Evolutionary conservation across 2,888 invertebrate species (phyloP), one percentile per base, ranked within the genome.

Genomic region (Pristionchus japonicus): DNA sequence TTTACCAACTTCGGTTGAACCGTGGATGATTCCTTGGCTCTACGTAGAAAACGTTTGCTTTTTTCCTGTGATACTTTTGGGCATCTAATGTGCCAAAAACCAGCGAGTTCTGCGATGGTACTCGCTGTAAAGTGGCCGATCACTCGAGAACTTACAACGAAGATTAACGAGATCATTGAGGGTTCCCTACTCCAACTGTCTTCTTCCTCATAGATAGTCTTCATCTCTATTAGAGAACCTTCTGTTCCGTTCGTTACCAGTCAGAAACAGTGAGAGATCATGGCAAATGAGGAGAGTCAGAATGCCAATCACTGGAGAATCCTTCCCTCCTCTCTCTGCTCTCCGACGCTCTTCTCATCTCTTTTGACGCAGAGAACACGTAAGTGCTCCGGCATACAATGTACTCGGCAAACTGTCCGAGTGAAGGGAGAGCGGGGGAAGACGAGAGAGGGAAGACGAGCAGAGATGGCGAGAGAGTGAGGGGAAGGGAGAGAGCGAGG

Each of bases 311-410:
- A n/a, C n/a, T n/a, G n/a, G n/a, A n/a, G n/a, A n/a, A n/a, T n/a
- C n/a, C 74, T 40, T 4, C 74, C 17, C 6, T 20, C 40, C 37
- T 40, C 40, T 23, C 31, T 74, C 74, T 74, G 34, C 74, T 74
- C 70, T 70, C 34, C 52, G 52, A 52, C 52, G 52, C 70, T 15
- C 70, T 37, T 70, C 70, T 61, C n/a, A 31, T 70, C 70, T n/a
- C 23, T 34, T 74, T 74, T 40, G 74, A 74, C 74, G 43, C 34
- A 74, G 74, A 74, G 74, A 74, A 40, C 74, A 40, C 74, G 40
- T 74, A 74, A 74, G 74, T 74, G 74, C 74, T 74, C 74, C 43
- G 40, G 74, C 74, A 74, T 74, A 74, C 74, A 74, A 40, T 37
- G 74, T 74, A 74, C 74, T 74, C 40, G 40, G 40, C 74, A 74